Evolutionary conservation across 1,140 invertebrate species (phyloP).

Genomic region (Bombus confusus): DNA sequence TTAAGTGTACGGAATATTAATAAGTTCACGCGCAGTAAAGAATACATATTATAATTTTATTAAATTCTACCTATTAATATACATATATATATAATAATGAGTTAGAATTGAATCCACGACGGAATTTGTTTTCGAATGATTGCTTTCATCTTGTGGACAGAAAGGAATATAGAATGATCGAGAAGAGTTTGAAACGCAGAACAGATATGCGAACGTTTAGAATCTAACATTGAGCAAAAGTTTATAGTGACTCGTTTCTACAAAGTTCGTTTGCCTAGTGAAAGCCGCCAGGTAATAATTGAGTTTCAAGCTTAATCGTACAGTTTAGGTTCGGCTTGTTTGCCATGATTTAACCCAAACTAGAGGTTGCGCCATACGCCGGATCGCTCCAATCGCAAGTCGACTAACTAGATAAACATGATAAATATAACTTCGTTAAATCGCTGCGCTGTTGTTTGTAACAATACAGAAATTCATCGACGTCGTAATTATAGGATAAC

Average conservation of each 20-base stretch:
- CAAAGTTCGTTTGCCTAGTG: slow-evolving; percentile 40
- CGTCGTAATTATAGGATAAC: not conserved
- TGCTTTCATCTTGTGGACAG: not conserved
- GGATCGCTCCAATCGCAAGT: not conserved
- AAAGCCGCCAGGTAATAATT: slow-evolving; percentile 49
- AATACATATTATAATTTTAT: not conserved
- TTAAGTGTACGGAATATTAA: not conserved
- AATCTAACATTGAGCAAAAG: not conserved
- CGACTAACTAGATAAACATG: slow-evolving; percentile 21
- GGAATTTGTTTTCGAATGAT: not conserved
- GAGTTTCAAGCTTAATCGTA: slow-evolving; percentile 46
- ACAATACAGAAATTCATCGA: not conserved
- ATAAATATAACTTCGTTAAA: slow-evolving; percentile 37
- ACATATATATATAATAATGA: not conserved
- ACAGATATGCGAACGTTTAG: slow-evolving; percentile 42
- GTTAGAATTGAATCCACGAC: not conserved
- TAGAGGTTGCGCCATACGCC: slow-evolving; percentile 26
- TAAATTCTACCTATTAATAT: not conserved
- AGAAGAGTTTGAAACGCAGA: slow-evolving; percentile 27
- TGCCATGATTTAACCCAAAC: slow-evolving; percentile 40
- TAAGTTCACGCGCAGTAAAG: not conserved
- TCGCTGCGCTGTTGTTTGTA: not conserved
- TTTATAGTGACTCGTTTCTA: slow-evolving; percentile 18
- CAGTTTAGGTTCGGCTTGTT: slow-evolving; percentile 43
- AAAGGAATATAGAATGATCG: not conserved